Base-by-base conservation (phyloP, 2,888 invertebrate genomes). In the Apotomis betuletana region DNA sequence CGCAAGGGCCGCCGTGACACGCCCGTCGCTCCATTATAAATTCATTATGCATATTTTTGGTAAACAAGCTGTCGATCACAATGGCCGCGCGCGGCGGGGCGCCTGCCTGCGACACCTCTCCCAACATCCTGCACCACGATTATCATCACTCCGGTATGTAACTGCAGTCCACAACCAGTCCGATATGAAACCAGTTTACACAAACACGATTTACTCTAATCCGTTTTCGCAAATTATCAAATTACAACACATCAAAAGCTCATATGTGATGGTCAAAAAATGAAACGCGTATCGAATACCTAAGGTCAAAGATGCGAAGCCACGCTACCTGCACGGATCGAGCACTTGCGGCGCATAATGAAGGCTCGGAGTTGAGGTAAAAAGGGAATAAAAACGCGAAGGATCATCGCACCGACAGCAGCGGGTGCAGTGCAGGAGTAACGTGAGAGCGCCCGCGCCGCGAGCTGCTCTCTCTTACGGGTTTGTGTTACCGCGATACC, bases 31-130 rank as follows among this genome's bases (percentile, higher is more conserved):
- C 86, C 85, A 92, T 92, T 92, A 92, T 92, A 93, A 88, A 93
- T 93, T 92, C 93, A 93, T 93, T 93, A 92, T 93, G 92, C 92
- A 92, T 92, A 92, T 91, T 92, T 93, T 93, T 91, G 90, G 93
- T 93, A 93, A 93, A 92, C 92, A 93, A 91, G 91, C 91, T 93
- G 92, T 93, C 92, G 91, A 90, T 92, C 91, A 93, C 92, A 93
- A 93, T 92, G 88, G 87, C 80, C 81, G 77, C 80, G 84, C 91
- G 83, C 92, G 82, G 90, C 89, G 88, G 92, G 92, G 83, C 80
- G 87, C 83, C 85, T 84, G 87, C 88, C 91, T 84, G 88, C 87
- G 86, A 88, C 88, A 87, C 90, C 87, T 84, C 81, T 82, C 87
- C 83, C 83, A 87, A 82, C 83, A 83, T 81, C 83, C 85, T 85